These are phyloP conservation scores for Bursaphelenchus okinawaensis DNA, from an alignment of 2,888 invertebrate genomes.

Conservation along the genomic window DNA sequence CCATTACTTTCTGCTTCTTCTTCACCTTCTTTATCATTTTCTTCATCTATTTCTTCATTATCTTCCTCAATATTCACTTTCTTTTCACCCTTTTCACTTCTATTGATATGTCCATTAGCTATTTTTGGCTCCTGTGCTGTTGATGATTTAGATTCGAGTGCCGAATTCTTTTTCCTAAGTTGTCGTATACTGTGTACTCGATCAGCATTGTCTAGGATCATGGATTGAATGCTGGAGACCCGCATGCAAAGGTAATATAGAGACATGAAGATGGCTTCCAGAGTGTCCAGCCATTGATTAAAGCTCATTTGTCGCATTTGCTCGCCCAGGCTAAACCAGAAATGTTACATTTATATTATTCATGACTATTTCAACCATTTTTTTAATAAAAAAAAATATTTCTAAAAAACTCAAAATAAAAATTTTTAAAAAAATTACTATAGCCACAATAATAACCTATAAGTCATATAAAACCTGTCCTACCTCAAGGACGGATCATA, in stretches of 20 bases:
- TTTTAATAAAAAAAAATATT: slow-evolving; percentile 30
- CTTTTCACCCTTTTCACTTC: no score
- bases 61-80: neutral
- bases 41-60: neutral
- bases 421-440: slow-evolving; percentile 3
- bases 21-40: neutral
- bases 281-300: slow-evolving; percentile 69
- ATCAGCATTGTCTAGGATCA: slow-evolving; percentile 73
- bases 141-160: no score
- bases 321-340: slow-evolving; percentile 63
- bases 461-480: no score
- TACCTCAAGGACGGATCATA: slow-evolving; percentile 42
- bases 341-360: slow-evolving; percentile 9
- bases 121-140: neutral
- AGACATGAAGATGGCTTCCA: slow-evolving; percentile 68
- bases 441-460: slow-evolving; percentile 7
- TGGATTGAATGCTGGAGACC: slow-evolving; percentile 70
- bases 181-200: slow-evolving; percentile 18
- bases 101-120: neutral
- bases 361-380: slow-evolving; percentile 40
- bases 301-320: slow-evolving; percentile 67
- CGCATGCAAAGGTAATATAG: slow-evolving; percentile 70
- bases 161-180: neutral
- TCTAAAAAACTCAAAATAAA: slow-evolving; percentile 41
- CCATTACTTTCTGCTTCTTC: neutral